phyloP scores from a whole-genome alignment of 2,888 invertebrate genomes.

The Orchesella flavescens region DNA sequence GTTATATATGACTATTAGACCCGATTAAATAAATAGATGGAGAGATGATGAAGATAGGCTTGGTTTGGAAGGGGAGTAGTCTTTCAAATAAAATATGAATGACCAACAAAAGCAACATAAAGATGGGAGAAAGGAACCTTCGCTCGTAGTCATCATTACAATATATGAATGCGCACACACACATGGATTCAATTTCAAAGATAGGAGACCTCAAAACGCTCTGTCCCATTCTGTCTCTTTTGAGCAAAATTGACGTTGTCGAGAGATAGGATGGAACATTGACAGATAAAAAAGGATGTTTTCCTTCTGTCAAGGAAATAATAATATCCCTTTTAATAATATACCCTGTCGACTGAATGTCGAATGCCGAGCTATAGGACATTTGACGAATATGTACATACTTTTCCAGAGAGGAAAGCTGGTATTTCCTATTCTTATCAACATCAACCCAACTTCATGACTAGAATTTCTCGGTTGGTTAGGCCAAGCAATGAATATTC shows the following conservation, averaged over 20 bases:
- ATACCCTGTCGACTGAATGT: not conserved
- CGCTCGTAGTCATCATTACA: constrained; percentile 23
- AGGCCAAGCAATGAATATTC: constrained; percentile 7
- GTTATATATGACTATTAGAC: constrained; percentile 22
- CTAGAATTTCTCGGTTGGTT: not conserved
- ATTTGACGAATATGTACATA: not conserved
- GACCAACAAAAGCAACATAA: constrained; percentile 24
- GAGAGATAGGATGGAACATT: constrained; percentile 8
- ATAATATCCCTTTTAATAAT: not conserved
- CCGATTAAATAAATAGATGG: constrained; percentile 59
- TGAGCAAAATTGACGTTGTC: constrained; percentile 34
- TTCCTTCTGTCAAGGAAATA: not conserved
- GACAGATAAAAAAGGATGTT: constrained; percentile 13
- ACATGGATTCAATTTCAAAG: constrained; percentile 36
- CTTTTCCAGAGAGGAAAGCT: not conserved
- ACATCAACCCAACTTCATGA: too few species aligned
- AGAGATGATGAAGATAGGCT: constrained; percentile 45
- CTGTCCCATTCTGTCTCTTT: not conserved
- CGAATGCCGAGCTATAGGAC: too few species aligned
- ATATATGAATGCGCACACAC: not conserved
- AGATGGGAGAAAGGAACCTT: constrained; percentile 4
- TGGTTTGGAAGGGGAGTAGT: constrained; percentile 30
- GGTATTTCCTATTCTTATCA: not conserved
- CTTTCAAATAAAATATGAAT: constrained; percentile 47
- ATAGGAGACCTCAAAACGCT: constrained; percentile 7